Evolutionary conservation across 2,797 vertebrate species (phyloP).

Genomic region (Triplophysa yarkandensis): DNA sequence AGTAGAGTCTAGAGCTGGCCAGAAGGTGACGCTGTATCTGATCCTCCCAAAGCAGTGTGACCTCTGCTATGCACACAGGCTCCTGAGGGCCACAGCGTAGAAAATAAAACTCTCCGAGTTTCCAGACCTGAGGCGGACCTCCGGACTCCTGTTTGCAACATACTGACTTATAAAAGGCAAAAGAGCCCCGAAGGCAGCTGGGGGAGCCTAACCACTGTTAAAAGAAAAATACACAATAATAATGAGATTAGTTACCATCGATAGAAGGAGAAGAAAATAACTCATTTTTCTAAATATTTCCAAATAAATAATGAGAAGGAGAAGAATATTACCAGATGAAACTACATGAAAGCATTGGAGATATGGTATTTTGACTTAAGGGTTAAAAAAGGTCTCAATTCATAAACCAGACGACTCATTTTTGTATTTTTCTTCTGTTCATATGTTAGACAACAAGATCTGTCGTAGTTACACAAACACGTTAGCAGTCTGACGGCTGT

Average conservation of each 20-base stretch:
- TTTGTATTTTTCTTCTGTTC: neutral
- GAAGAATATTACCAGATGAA: neutral
- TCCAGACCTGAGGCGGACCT: constrained; percentile 69
- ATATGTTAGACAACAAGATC: constrained; percentile 4
- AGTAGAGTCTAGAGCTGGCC: constrained; percentile 81
- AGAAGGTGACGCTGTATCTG: constrained; percentile 75
- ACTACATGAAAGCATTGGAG: neutral
- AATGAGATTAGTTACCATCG: neutral
- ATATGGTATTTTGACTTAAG: no score
- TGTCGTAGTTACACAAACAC: constrained; percentile 20
- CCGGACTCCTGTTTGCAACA: constrained; percentile 64
- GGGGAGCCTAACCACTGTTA: constrained; percentile 79
- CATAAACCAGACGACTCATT: neutral
- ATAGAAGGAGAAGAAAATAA: neutral
- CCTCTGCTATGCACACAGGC: constrained; percentile 79
- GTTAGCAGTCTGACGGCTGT: no score
- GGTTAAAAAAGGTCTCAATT: constrained; percentile 7
- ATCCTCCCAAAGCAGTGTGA: constrained; percentile 82
- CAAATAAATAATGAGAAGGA: neutral
- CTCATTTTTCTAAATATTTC: neutral
- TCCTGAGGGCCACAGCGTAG: constrained; percentile 78
- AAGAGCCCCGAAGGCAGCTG: constrained; percentile 79
- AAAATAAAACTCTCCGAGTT: constrained; percentile 81
- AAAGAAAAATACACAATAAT: constrained; percentile 7
- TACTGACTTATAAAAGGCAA: constrained; percentile 82